These are phyloP conservation scores for Lepus timidus DNA, from an alignment of 2,113 vertebrate genomes.

Conservation along the genomic window DNA sequence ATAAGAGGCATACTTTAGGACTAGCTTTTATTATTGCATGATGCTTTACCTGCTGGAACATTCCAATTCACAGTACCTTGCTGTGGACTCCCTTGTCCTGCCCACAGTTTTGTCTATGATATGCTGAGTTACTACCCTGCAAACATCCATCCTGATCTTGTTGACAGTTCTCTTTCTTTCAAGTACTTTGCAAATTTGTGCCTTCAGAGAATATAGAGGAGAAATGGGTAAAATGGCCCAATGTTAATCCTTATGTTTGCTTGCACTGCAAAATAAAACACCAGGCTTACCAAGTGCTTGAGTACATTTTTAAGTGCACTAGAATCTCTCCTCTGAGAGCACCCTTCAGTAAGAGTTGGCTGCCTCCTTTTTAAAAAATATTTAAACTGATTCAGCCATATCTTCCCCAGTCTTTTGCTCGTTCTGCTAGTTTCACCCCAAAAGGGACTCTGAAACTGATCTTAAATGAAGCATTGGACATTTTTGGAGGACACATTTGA, in stretches of 20 bases:
- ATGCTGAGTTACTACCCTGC: not conserved
- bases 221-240: not conserved
- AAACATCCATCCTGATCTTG: not conserved
- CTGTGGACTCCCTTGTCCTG: not conserved
- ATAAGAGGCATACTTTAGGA: slow-evolving; percentile 9
- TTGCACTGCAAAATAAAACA: not conserved
- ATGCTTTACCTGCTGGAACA: not conserved
- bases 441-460: slow-evolving; percentile 25
- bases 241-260: not conserved
- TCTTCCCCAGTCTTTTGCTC: not conserved
- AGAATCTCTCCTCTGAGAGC: not conserved
- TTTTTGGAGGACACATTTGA: not conserved
- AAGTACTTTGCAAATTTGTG: not conserved
- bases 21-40: not conserved
- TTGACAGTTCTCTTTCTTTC: not conserved
- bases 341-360: not conserved
- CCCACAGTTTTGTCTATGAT: not conserved
- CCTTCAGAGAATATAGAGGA: not conserved
- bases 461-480: slow-evolving; percentile 30
- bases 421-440: not conserved
- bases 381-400: not conserved
- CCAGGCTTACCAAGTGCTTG: not conserved
- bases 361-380: not conserved
- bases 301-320: not conserved
- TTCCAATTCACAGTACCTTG: not conserved